Conservation (phyloP, 2,888 invertebrate species). For the Drosophila prolongata region DNA sequence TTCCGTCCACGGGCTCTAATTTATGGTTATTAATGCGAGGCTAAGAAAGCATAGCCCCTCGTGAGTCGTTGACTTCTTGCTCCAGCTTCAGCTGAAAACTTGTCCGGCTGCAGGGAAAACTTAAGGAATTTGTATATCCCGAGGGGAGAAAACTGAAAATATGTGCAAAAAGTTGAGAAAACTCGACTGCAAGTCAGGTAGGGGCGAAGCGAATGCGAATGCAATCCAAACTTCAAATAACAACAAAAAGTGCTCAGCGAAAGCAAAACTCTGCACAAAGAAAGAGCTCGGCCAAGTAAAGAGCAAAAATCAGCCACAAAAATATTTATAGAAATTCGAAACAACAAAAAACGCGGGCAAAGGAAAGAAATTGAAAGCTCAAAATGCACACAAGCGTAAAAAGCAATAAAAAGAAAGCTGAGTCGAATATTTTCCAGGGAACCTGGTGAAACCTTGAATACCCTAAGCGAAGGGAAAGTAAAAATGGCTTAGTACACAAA, state of each 20-base stretch:
- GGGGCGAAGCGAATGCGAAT: constrained; percentile 45
- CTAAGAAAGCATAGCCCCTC: background rate
- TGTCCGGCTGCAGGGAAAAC: constrained; percentile 25
- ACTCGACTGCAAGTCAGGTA: constrained; percentile 34
- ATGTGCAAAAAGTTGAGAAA: constrained; percentile 27
- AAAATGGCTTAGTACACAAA: background rate
- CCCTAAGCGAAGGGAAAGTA: constrained; percentile 36
- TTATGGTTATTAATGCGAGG: constrained; percentile 69
- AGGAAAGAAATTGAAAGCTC: constrained; percentile 49
- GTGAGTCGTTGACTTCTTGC: constrained; percentile 23
- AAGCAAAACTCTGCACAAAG: constrained; percentile 31
- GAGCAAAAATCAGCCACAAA: constrained; percentile 51
- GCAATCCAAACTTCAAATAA: constrained; percentile 48
- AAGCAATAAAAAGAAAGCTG: constrained; percentile 37
- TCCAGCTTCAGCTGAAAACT: constrained; percentile 19
- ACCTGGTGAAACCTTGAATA: constrained; percentile 30
- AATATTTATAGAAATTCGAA: constrained; percentile 69
- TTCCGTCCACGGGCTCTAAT: constrained; percentile 44
- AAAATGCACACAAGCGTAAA: constrained; percentile 74
- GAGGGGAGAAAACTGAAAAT: constrained; percentile 18
- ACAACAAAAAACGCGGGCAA: constrained; percentile 31
- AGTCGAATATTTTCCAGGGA: constrained; percentile 6
- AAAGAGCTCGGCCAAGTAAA: constrained; percentile 25
- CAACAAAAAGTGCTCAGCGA: constrained; percentile 32
- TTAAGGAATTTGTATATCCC: constrained; percentile 29